Conservation (phyloP, 2,888 invertebrate genomes). For the Amaurobius ferox region DNA sequence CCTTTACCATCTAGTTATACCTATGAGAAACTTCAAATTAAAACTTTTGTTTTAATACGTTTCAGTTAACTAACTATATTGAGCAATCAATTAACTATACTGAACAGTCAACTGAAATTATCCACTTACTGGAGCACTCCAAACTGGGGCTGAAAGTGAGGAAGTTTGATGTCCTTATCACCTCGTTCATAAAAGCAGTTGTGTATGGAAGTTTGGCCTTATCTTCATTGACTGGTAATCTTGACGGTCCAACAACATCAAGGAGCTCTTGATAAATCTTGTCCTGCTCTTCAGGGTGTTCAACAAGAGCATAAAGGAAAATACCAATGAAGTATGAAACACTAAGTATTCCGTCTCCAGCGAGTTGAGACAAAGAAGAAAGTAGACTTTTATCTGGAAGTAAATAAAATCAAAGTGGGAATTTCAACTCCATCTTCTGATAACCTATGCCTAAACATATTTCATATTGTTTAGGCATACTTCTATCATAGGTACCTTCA, state of each 20-base stretch:
- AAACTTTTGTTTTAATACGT: no score
- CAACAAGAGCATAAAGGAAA: neutral
- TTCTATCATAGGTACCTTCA: no score
- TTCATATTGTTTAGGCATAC: no score
- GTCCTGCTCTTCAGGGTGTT: conserved; percentile 12
- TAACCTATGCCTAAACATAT: no score
- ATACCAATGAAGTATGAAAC: neutral
- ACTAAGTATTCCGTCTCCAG: neutral
- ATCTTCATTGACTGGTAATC: neutral
- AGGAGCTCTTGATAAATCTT: conserved; percentile 8
- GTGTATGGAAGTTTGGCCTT: conserved; percentile 10
- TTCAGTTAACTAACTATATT: no score
- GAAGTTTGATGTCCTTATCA: neutral
- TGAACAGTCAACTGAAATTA: no score
- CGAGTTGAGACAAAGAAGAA: neutral
- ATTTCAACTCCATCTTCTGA: no score
- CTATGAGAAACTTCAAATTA: no score
- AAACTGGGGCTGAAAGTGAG: neutral
- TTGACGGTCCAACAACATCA: neutral
- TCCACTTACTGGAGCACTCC: conserved; percentile 17
- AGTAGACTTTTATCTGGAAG: neutral
- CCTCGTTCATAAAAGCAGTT: conserved; percentile 11
- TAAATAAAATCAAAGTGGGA: no score
- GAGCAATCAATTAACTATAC: no score
- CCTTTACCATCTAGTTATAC: no score